Conservation (phyloP, 1,140 invertebrate species). For the Alviniconcha marisindica region DNA sequence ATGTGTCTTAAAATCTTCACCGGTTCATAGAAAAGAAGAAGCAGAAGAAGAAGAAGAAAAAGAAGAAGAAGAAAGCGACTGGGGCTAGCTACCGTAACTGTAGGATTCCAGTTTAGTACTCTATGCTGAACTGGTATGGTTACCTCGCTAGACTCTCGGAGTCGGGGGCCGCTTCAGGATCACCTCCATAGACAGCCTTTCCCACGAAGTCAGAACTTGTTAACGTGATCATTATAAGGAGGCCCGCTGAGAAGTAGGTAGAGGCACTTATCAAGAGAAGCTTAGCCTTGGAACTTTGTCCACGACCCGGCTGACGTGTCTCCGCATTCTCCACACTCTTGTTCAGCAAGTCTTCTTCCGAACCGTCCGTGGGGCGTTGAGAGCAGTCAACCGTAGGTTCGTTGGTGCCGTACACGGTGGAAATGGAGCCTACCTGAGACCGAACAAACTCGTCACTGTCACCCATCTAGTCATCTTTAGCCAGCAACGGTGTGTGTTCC, state of each 20-base stretch:
- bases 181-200: constrained; percentile 17
- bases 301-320: neutral
- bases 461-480: too few relatives aligned
- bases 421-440: neutral
- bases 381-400: neutral
- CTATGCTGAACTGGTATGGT: too few relatives aligned
- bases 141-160: neutral
- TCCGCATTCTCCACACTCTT: neutral
- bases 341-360: neutral
- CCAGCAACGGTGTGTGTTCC: neutral
- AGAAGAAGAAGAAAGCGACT: too few relatives aligned
- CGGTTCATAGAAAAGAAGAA: too few relatives aligned
- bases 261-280: neutral
- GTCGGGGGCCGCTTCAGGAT: neutral
- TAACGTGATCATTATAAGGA: constrained; percentile 5
- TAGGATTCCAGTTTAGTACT: too few relatives aligned
- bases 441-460: neutral
- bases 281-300: neutral
- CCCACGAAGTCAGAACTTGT: constrained; percentile 26
- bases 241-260: neutral
- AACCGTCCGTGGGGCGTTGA: neutral
- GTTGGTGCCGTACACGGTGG: neutral
- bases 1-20: too few relatives aligned
- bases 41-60: too few relatives aligned
- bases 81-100: too few relatives aligned